Conservation (phyloP, 2,113 vertebrate species). For the Leucosticte australis region DNA sequence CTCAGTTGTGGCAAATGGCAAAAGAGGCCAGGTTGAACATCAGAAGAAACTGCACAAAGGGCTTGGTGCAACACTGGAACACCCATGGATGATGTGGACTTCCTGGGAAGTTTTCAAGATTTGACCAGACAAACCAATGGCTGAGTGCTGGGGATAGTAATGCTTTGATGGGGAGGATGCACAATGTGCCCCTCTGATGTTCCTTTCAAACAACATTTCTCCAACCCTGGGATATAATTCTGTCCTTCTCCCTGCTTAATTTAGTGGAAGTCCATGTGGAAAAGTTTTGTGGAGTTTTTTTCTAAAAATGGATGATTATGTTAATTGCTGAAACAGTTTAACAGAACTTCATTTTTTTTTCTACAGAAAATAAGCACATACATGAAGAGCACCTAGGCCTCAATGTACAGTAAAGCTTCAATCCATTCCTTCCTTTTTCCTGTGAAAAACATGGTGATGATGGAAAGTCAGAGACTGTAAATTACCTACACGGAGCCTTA, state of each 20-base stretch:
- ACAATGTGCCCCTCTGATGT: fast-evolving
- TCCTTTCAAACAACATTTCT: not conserved
- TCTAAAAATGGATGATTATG: not conserved
- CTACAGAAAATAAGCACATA: not conserved
- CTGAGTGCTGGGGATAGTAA: not conserved
- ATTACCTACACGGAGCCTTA: not conserved
- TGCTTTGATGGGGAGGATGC: not conserved
- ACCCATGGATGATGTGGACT: not conserved
- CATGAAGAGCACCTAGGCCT: not conserved
- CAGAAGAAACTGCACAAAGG: not conserved
- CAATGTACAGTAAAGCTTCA: not conserved
- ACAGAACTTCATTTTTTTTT: not conserved
- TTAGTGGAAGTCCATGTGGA: not conserved
- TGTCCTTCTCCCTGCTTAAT: not conserved
- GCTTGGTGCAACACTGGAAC: not conserved
- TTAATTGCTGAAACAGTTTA: not conserved
- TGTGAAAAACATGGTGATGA: not conserved
- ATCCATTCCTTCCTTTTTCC: not conserved
- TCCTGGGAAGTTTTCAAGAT: not conserved
- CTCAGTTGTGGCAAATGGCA: not conserved
- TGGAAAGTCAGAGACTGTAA: not conserved
- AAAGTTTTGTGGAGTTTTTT: not conserved
- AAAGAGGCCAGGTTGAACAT: not conserved
- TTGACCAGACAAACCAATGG: not conserved
- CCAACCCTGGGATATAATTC: not conserved